Base-by-base conservation (phyloP, 2,888 invertebrate genomes). In the Diaperis boleti region DNA sequence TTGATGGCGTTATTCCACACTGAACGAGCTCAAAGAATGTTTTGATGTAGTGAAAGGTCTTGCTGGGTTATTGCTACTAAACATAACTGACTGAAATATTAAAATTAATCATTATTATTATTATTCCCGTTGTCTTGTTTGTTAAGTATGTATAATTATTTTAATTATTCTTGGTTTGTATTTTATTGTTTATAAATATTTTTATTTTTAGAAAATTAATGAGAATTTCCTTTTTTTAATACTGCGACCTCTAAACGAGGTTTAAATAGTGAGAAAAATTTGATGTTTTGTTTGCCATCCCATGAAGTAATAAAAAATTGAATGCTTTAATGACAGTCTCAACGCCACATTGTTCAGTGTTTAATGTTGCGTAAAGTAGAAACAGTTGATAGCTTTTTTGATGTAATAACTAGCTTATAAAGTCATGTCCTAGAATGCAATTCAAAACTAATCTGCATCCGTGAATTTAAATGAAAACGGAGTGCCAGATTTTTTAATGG, bases 361-460 rank as follows among this genome's bases (percentile, higher is more conserved):
- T 45, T 45, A 29, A 29, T 11, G 15, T 45, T 22, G 14, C 13
- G 29, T 45, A 45, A 18, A 45, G 26, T 29, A 29, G 26, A 45
- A 45, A 45, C 41, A 18, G 41, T 42, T 42, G 7, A 42, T 42
- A 6, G 17, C 18, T 20, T 42, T 41, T 42, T 42, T 42, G 41
- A 20, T 42, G 20, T 42, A 20, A 17, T 20, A 20, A 42, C 4
- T 42, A n/a, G n/a, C 18, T 42, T 42, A 42, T 42, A 42, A 42
- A 42, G 17, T 42, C 10, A 42, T 42, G 18, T 15, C 41, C 39
- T 10, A 11, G 41, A 42, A 42, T 42, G 41, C 39, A 3, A 15
- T 39, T 39, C 2, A 13, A 17, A 42, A 20, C 10, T 42, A 18
- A 42, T 42, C 10, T 18, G 20, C 18, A 20, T 6, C 41, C 41